Base-by-base conservation (phyloP, 92 coral and sea anemone species). In the Muricea muricata region DNA sequence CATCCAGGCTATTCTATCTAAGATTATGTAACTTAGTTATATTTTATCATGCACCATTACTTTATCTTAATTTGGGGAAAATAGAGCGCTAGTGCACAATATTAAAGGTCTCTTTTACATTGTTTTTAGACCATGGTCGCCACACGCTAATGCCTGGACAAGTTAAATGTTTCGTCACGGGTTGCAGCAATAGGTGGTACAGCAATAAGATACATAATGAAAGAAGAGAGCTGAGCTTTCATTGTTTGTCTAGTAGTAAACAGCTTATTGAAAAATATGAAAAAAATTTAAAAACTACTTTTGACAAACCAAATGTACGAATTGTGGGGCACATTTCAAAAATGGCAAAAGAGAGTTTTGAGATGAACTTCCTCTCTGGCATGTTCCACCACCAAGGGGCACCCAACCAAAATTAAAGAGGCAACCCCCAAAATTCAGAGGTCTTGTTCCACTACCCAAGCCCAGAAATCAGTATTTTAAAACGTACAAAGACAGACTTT, bases 311-410 rank as follows among this genome's bases (percentile, higher is more conserved):
- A 76, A 76, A 34, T 76, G 82, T 48, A 50, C 15, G 48, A 0
- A 47, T 50, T 76, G 82, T n/a, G 82, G 82, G 42, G 31, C 17
- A n/a, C 82, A 76, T 55, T 76, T 76, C 34, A 76, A 55, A 33
- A 76, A 76, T 30, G 67, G 67, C 39, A 50, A 48, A 76, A 23
- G 82, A 54, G 67, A 76, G 48, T 76, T 55, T 29, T 1, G 26
- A 30, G 30, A 30, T 24, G 82, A 76, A 34, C 66, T 76, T 26
- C 82, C 82, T 40, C 20, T 73, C 20, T 35, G 54, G 41, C 78
- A 57, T 3, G 18, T 7, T 48, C 56, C 56, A 48, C 56, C 56
- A 48, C 18, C 13, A 48, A 48, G 18, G 24, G 1, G 5, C 4
- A 2, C 4, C 24, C 2, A 20, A 57, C 2, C 30, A 2, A 13